A percentile compares a stretch with the other conserved stretches of the same genome.
Evolutionary conservation across 2,113 vertebrate species (phyloP).

Genomic region (Pseudopodoces humilis): DNA sequence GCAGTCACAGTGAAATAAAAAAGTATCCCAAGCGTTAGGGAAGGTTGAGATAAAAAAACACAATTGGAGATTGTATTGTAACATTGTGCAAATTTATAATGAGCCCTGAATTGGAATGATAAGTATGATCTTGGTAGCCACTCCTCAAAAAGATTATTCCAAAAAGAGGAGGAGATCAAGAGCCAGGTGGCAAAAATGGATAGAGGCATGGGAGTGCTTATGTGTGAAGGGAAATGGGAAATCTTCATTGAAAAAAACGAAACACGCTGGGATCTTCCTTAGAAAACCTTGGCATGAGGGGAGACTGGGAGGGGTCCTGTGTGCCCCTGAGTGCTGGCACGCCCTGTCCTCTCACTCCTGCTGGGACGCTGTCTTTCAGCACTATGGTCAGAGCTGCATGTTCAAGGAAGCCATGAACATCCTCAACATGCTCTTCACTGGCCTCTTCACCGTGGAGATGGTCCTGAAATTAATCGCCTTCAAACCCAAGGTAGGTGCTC

Average conservation of each 20-base stretch:
- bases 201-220: background rate
- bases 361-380: slow-evolving; percentile 72
- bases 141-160: background rate
- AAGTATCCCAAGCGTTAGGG: background rate
- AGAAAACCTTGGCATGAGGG: background rate
- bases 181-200: background rate
- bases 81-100: background rate
- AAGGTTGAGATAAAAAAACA: background rate
- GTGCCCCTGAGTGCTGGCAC: background rate
- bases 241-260: background rate
- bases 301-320: background rate
- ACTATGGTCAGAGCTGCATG: slow-evolving; percentile 92
- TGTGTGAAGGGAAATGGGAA: background rate
- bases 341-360: background rate
- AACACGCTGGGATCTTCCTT: accelerated
- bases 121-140: background rate
- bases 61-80: background rate
- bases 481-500: slow-evolving; percentile 93
- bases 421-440: slow-evolving; percentile 99
- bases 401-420: slow-evolving; percentile 99
- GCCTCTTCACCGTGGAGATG: slow-evolving; percentile 99
- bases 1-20: background rate
- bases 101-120: background rate
- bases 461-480: slow-evolving; percentile 99
- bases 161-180: background rate